Evolutionary conservation across 2,113 vertebrate species (phyloP).

Genomic region (Larimichthys polyactis): DNA sequence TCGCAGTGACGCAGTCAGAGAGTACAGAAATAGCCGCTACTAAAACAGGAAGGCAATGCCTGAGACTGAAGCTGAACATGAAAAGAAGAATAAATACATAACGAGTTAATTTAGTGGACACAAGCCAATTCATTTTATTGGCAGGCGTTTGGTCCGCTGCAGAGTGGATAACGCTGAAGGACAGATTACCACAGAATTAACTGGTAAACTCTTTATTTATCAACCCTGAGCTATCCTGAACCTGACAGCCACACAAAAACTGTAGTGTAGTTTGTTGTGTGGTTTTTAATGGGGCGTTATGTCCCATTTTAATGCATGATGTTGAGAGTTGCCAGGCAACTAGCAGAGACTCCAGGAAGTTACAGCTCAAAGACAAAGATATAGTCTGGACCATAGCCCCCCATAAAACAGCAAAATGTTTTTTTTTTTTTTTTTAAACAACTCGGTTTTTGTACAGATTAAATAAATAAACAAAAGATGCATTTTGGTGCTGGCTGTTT

Average conservation of each 20-base stretch:
- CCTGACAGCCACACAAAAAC: not conserved
- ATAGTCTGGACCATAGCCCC: too few species aligned
- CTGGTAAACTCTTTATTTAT: slow-evolving; percentile 19
- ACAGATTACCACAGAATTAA: slow-evolving; percentile 37
- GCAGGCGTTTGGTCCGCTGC: slow-evolving; percentile 7
- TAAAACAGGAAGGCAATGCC: slow-evolving; percentile 63
- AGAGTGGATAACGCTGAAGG: slow-evolving; percentile 6
- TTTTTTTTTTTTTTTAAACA: too few species aligned
- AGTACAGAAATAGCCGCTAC: slow-evolving; percentile 73
- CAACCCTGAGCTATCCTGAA: not conserved
- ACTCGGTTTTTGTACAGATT: not conserved
- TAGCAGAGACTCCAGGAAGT: too few species aligned
- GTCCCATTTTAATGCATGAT: too few species aligned
- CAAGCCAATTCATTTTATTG: slow-evolving; percentile 14
- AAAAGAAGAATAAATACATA: slow-evolving; percentile 27
- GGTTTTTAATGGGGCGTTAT: too few species aligned
- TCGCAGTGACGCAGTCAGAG: slow-evolving; percentile 68
- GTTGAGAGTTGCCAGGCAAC: too few species aligned
- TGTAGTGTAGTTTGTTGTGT: not conserved
- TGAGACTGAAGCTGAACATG: slow-evolving; percentile 52
- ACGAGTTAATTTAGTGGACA: slow-evolving; percentile 19
- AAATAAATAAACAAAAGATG: not conserved
- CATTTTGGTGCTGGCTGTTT: not conserved
- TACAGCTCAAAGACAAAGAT: too few species aligned
- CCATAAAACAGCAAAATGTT: too few species aligned